Base-by-base conservation (phyloP, 2,888 invertebrate genomes). In the Lepidonotus clava region DNA sequence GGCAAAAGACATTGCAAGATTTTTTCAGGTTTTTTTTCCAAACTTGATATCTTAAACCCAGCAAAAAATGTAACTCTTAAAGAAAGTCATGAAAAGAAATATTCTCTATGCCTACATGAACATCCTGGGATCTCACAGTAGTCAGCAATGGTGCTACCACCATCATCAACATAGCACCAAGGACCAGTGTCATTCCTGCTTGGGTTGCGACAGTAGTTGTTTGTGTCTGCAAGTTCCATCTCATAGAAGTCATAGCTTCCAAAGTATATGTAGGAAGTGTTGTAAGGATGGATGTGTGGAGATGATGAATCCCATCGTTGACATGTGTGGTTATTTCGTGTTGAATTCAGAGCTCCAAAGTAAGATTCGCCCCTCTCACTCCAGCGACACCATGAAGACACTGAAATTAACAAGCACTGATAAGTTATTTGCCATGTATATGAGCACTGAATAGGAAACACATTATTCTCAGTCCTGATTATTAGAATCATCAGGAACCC, bases 171-270 rank as follows among this genome's bases (percentile, higher is more conserved):
- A 21, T 24, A 76, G 21, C 76, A 76, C 76, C 76, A 76, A 18
- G 76, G 76, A 1, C 76, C 76, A 5, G 38, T 40, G 2, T 21
- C 11, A 38, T 76, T 40, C 4, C 38, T n/a, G 76, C 76, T 76
- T 1, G 76, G 76, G 38, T 76, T 76, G 6, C 76, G 32, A 38
- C 76, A 76, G 76, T 76, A 76, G 76, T 76, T 76, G 76, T 76
- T 76, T 0, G 76, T 76, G 76, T 76, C 76, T 18, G 8, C 1
- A 1, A 76, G 38, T 11, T 34, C 6, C 4, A 40, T 1, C 76
- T 76, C 76, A 6, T n/a, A 40, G 38, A 76, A 76, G 61, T 61
- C 11, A 14, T 61, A 61, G 24, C 28, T 2, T 24, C n/a, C 61
- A 1, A 61, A 32, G 61, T 61, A 61, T 24, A 32, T 28, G 38